Base-by-base conservation (phyloP, 2,113 vertebrate genomes). In the Sceloporus undulatus region DNA sequence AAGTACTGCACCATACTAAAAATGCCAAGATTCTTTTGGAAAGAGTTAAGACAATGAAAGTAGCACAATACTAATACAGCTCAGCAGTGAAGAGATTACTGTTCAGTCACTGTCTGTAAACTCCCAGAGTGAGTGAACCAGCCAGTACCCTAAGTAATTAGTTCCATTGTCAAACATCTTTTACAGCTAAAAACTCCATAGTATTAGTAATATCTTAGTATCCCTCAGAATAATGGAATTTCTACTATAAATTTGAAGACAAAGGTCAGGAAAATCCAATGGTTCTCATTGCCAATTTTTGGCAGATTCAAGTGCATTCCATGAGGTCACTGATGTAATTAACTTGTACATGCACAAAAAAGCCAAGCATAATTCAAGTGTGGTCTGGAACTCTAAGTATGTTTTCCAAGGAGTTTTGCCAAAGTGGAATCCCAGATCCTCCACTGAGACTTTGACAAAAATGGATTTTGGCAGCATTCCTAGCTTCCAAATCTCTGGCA, bases 301-400 rank as follows among this genome's bases (percentile, higher is more conserved):
- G 27, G 73, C 92, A 91, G 82, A 76, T 78, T 80, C 1, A 59
- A 5, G 38, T 86, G 84, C 19, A 91, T 75, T 87, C 76, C 79
- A 3, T 38, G 59, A 81, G 1, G 9, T 81, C 16, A 81, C 21
- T 18, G 29, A 65, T 38, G 1, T 23, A 62, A 62, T 9, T 79
- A 29, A 9, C 42, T 2, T 77, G 42, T 52, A 48, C 9, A 27
- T 48, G 16, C 9, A 10, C 8, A 77, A 40, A 21, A 77, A 77
- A 11, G 21, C 40, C 42, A 25, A 5, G 5, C 18, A 1, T 75
- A n/a, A 75, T 40, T n/a, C 13, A 82, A 52, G 52, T 86, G 14
- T 54, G 52, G 11, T 52, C 40, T 52, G 40, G 75, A 27, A 77
- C 18, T 27, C 40, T 66, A 5, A 13, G 4, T 10, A 48, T 2